phyloP scores from a whole-genome alignment of 1,140 invertebrate genomes.

The Epicauta chinensis region DNA sequence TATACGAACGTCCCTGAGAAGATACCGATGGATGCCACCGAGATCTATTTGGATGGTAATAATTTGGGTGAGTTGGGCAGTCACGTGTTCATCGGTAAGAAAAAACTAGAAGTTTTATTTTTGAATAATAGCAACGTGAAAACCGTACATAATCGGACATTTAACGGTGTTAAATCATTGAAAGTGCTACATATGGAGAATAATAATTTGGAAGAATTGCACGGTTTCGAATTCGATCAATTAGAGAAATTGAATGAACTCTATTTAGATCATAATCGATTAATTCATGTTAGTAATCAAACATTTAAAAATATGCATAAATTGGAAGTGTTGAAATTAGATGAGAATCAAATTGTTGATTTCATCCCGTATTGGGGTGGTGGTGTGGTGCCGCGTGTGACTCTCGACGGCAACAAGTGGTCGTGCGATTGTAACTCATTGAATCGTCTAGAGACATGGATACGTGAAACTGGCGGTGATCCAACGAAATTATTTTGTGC shows the following conservation, averaged over 20 bases:
- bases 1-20: constrained; percentile 66
- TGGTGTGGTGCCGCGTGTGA: constrained; percentile 49
- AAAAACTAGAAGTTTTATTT: constrained; percentile 74
- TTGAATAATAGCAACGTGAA: constrained; percentile 76
- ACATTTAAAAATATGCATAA: constrained; percentile 68
- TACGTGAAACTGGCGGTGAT: constrained; percentile 54
- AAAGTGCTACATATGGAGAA: constrained; percentile 75
- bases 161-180: constrained; percentile 71
- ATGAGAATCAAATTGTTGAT: constrained; percentile 69
- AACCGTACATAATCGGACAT: constrained; percentile 76
- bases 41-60: constrained; percentile 84
- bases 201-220: constrained; percentile 66
- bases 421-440: constrained; percentile 65
- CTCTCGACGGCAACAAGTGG: constrained; percentile 65
- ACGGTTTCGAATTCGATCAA: constrained; percentile 68
- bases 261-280: constrained; percentile 74
- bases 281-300: constrained; percentile 65
- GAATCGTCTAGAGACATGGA: constrained; percentile 57
- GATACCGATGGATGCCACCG: constrained; percentile 85
- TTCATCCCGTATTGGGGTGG: constrained; percentile 61
- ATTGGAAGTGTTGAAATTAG: constrained; percentile 69
- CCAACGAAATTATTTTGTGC: constrained; percentile 55
- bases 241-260: constrained; percentile 70
- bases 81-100: constrained; percentile 82
- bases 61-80: constrained; percentile 70